Percentiles rank a stretch among this genome's conserved stretches.
phyloP scores from a whole-genome alignment of 2,797 vertebrate species.

The Aldrovandia affinis region DNA sequence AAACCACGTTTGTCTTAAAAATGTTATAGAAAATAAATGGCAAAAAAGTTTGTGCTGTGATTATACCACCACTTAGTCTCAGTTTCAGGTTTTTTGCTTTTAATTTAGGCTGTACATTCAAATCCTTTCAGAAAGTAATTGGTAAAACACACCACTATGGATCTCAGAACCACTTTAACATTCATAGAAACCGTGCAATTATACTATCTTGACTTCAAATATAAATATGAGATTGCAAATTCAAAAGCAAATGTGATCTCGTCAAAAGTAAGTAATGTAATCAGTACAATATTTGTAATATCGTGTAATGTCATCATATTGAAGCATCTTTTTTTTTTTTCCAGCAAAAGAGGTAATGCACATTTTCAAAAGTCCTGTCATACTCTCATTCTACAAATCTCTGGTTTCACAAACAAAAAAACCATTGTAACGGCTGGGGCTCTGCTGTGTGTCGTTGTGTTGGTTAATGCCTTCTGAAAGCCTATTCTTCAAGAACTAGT shows the following conservation, averaged over 20 bases:
- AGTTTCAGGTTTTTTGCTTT: background rate
- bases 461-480: conserved; percentile 5
- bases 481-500: background rate
- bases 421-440: conserved; percentile 11
- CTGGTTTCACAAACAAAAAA: background rate
- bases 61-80: background rate
- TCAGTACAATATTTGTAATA: no score
- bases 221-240: background rate
- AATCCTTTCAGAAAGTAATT: background rate
- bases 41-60: background rate
- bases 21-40: no score
- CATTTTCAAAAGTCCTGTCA: conserved; percentile 19
- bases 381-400: conserved; percentile 12
- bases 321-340: background rate
- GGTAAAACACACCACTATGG: background rate
- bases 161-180: background rate
- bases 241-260: background rate
- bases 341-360: background rate
- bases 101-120: background rate
- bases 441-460: conserved; percentile 6
- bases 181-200: background rate
- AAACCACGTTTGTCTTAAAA: no score
- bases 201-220: background rate
- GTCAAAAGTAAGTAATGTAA: no score
- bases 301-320: background rate